Conservation (phyloP, 2,113 vertebrate genomes). For the Zosterops borbonicus region DNA sequence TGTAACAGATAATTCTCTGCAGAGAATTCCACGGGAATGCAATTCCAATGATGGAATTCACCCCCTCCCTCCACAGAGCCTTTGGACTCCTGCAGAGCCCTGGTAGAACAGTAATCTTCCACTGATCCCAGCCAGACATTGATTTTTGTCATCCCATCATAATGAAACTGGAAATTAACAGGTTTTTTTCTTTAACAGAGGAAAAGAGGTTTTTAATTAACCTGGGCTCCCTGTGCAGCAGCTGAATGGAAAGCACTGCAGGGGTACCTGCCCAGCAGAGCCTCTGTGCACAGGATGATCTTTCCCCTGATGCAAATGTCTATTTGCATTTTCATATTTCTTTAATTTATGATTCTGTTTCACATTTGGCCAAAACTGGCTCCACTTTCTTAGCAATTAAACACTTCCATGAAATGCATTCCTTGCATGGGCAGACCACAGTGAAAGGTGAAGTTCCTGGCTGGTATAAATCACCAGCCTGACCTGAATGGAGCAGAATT, state of each 20-base stretch:
- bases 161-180: background rate
- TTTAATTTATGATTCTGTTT: background rate
- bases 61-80: background rate
- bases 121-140: background rate
- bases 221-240: background rate
- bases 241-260: background rate
- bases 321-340: background rate
- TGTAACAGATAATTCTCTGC: background rate
- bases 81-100: background rate
- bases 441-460: background rate
- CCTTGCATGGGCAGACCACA: background rate
- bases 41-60: background rate
- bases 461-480: background rate
- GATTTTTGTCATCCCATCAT: background rate
- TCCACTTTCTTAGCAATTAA: background rate
- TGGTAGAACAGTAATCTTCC: background rate
- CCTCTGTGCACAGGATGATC: too few relatives aligned
- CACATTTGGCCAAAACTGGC: background rate
- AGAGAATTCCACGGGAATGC: fast-evolving
- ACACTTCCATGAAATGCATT: background rate
- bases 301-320: background rate
- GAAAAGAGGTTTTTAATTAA: background rate
- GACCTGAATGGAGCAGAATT: background rate
- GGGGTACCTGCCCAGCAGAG: background rate
- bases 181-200: background rate